Percentiles rank a stretch among this genome's conserved stretches.
Conservation (phyloP, 2,797 vertebrate genomes). For the Perodicticus potto region DNA sequence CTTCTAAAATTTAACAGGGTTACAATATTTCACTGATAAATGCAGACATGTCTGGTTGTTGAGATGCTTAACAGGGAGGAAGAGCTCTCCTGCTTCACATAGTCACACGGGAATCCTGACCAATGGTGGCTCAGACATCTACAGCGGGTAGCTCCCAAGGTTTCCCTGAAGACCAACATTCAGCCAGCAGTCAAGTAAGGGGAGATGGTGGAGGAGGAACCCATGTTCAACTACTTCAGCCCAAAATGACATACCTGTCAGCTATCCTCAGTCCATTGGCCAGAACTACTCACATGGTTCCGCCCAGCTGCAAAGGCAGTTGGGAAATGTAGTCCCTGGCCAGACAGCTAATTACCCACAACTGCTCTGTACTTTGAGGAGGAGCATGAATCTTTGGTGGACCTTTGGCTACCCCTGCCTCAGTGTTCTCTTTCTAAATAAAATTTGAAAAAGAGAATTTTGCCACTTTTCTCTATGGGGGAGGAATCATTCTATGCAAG, state of each 20-base stretch:
- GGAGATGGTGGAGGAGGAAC: background rate
- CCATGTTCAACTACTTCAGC: too few relatives aligned
- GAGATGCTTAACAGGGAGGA: background rate
- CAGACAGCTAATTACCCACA: background rate
- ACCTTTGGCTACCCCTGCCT: background rate
- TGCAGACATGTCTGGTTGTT: background rate
- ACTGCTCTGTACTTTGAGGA: background rate
- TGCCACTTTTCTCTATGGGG: background rate
- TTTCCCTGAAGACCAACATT: background rate
- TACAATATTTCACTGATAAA: background rate
- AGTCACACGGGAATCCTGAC: background rate
- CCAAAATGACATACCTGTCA: background rate
- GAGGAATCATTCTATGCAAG: background rate
- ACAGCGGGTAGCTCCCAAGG: background rate
- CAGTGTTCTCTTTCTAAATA: background rate
- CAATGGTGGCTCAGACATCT: background rate
- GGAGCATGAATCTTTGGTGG: background rate
- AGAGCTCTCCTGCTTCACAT: background rate
- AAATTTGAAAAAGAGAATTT: background rate
- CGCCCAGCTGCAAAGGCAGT: background rate
- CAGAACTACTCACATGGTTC: background rate
- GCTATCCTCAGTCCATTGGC: background rate
- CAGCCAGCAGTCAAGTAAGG: background rate
- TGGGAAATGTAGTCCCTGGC: slow-evolving; percentile 1
- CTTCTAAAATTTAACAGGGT: background rate